Evolutionary conservation across 2,888 invertebrate genomes (phyloP), one percentile per base, ranked within the genome.

Genomic region (Willowsia nigromaculata): DNA sequence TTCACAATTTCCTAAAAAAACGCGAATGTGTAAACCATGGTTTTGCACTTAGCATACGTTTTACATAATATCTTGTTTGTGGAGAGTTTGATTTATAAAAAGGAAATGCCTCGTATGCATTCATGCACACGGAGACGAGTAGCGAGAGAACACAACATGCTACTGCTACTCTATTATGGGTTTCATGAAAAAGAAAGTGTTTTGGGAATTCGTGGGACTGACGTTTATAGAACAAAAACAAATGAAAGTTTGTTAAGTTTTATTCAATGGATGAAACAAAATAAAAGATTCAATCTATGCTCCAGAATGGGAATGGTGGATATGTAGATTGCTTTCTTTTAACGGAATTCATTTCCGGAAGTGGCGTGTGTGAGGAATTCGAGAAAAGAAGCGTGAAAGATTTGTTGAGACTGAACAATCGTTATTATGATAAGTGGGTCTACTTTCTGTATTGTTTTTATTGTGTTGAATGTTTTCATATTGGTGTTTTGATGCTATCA

Each of bases 341-440:
- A 62, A 30, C 30, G 62, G 27, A 30, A 62, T 4, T 62, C 62
- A 62, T 62, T 62, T 62, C 62, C 62, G 27, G 62, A 62, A 62
- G 13, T 1, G 18, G 18, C 50, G 18, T 50, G 50, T 50, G 50
- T 50, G 50, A 18, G n/a, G 18, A 15, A 50, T 5, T 4, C n/a
- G 5, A 1, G 13, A 9, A 18, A 9, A 18, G 1, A 50, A 50
- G 13, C 18, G 50, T 15, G 1, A 6, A 5, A 1, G 50, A 18
- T 11, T 50, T 50, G 22, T 82, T 82, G 82, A 82, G 82, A 82
- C 65, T 62, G 82, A 50, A 76, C 47, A 76, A 76, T 13, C 30
- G 9, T 65, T 65, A 65, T 76, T 37, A 43, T 27, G 25, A 71
- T 71, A 40, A 71, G 68, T 71, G 68, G 22, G 22, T 71, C 62